Evolutionary conservation across 2,888 invertebrate species (phyloP), one percentile per base, ranked within the genome.

Genomic region (Eurytoma adleriae): DNA sequence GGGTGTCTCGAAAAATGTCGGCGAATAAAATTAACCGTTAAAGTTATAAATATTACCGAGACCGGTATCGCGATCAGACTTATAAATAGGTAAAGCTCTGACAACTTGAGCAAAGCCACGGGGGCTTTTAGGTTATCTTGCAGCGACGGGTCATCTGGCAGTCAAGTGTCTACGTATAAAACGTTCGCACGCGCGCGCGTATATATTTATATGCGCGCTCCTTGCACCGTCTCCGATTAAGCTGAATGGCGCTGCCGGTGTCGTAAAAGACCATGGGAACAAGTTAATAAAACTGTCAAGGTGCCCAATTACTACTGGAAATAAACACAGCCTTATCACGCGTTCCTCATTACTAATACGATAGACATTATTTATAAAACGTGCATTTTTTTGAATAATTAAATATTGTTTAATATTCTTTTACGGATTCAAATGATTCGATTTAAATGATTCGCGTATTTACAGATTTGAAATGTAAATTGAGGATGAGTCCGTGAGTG

Each of bases 101-200:
- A 90, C 89, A 90, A 89, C 85, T 89, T 88, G 90, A 90, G 88
- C 86, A 79, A 88, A 88, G 87, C 89, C 90, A 89, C 86, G 83
- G 89, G 84, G 85, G 90, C 89, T 90, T 90, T 90, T 90, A 90
- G 90, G 90, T 90, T 90, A 90, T 90, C 90, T 86, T 84, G 86
- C 85, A 86, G 88, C 87, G 87, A 86, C 87, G 90, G 88, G 90
- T 91, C 90, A 91, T 91, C 90, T 91, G 90, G 90, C 89, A 90
- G 89, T 91, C 90, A 91, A 91, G 90, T 90, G 90, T 86, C 85
- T 85, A 85, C 86, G 85, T 86, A 86, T 86, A 85, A 86, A 85
- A 86, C 85, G 86, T 87, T 85, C 84, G 84, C 84, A 84, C 85
- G 83, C 83, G 80, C 74, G 57, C 52, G 64, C 54, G 61, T 20